Base-by-base conservation (phyloP, 1,140 invertebrate species). In the Panulirus ornatus region DNA sequence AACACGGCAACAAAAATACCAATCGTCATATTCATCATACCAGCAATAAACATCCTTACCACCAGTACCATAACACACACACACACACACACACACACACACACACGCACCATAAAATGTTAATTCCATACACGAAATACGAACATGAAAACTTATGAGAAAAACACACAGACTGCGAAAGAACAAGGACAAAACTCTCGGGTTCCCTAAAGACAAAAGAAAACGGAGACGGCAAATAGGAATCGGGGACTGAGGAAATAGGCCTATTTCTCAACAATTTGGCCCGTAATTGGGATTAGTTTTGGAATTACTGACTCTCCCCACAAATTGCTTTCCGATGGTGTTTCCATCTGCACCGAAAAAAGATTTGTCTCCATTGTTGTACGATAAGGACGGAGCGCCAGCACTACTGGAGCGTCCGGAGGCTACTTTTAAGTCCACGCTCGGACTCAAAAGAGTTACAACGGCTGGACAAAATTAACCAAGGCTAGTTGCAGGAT, bases 191-290 rank as follows among this genome's bases (percentile, higher is more conserved):
- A n/a, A n/a, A n/a, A n/a, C n/a, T n/a, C n/a, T n/a, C n/a, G n/a
- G n/a, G n/a, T n/a, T 11, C 54, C 54, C 54, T 58, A 14, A 66
- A 66, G 58, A 66, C 58, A 66, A 27, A 5, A 19, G 44, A 5
- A 27, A 75, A 75, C 36, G 34, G 16, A 6, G 36, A 11, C 36
- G 5, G n/a, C 19, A 42, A 14, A 42, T 9, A 44, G 14, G 16
- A 36, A 75, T 36, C 34, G 34, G 6, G 22, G 42, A 3, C 11
- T 1, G 19, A 22, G 27, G 34, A 40, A 78, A 78, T 44, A 78
- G 75, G 75, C 75, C 75, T 78, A 78, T 78, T 78, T 78, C 75
- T 78, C 75, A 44, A 78, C 75, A 78, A 78, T 78, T 78, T 44
- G 75, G 27, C 40, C 75, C 8, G 44, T 78, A 78, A 78, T 78